Percentiles rank a stretch among this genome's conserved stretches.
Conservation (phyloP, 2,888 invertebrate species). For the Oxycera nigricornis region DNA sequence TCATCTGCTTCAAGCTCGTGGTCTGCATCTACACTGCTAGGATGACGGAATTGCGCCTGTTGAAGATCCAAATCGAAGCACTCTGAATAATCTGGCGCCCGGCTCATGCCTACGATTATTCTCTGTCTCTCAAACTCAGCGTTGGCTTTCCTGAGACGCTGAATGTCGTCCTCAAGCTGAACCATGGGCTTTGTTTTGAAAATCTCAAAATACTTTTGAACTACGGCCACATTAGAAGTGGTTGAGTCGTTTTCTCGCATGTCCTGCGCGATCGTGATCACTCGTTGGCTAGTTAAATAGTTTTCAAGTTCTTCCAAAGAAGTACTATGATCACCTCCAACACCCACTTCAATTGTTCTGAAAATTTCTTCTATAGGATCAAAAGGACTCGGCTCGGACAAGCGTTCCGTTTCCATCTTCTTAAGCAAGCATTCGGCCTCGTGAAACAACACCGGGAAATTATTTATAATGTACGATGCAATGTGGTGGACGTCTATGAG, state of each 20-base stretch:
- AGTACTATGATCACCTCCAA: background rate
- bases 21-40: too few species aligned
- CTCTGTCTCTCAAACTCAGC: background rate
- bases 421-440: background rate
- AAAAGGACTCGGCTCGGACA: background rate
- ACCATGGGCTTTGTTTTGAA: conserved; percentile 15
- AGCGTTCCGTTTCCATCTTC: background rate
- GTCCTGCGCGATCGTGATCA: background rate
- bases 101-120: background rate
- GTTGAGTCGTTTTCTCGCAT: conserved; percentile 49
- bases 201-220: conserved; percentile 35
- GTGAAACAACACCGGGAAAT: background rate
- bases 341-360: background rate
- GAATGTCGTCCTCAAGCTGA: conserved; percentile 1
- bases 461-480: background rate
- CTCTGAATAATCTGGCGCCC: background rate
- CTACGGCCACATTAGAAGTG: conserved; percentile 56
- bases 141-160: background rate
- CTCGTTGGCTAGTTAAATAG: background rate
- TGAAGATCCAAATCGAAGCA: background rate
- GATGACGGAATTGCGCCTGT: background rate
- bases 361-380: background rate
- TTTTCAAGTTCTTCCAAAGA: background rate
- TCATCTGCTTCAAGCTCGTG: background rate
- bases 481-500: background rate